Evolutionary conservation across 2,888 invertebrate species (phyloP).

Genomic region (Boloria euphrosyne): DNA sequence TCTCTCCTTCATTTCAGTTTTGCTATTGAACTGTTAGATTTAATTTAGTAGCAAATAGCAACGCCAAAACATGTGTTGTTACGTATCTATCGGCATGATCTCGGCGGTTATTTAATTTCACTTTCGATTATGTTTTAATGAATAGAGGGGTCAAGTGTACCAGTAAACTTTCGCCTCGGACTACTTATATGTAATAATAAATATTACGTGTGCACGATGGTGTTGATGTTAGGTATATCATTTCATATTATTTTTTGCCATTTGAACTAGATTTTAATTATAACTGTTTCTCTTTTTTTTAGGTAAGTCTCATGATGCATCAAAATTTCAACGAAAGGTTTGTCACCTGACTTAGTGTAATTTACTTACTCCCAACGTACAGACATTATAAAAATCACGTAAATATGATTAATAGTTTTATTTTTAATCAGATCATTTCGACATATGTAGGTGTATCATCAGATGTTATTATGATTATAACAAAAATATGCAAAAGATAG

Average conservation of each 20-base stretch:
- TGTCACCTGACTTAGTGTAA: not conserved
- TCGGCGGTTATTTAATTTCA: slow-evolving; percentile 71
- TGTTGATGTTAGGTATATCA: slow-evolving; percentile 17
- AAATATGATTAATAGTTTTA: too few relatives aligned
- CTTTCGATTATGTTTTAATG: slow-evolving; percentile 76
- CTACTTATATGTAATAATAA: slow-evolving; percentile 57
- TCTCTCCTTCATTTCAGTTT: slow-evolving; percentile 21
- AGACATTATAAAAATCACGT: too few relatives aligned
- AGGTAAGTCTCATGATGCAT: slow-evolving; percentile 28
- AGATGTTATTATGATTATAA: not conserved
- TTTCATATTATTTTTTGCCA: slow-evolving; percentile 19
- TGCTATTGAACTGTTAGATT: slow-evolving; percentile 36
- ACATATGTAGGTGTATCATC: too few relatives aligned
- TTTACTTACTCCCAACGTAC: too few relatives aligned
- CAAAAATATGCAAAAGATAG: not conserved
- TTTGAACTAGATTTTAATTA: slow-evolving; percentile 3
- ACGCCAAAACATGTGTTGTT: slow-evolving; percentile 58
- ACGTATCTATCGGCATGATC: slow-evolving; percentile 63
- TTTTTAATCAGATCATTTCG: too few relatives aligned
- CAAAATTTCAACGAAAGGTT: not conserved
- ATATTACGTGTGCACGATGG: slow-evolving; percentile 43
- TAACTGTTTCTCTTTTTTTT: slow-evolving; percentile 24
- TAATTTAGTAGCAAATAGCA: slow-evolving; percentile 42
- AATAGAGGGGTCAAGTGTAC: slow-evolving; percentile 68
- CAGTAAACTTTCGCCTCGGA: slow-evolving; percentile 71